Evolutionary conservation across 2,888 invertebrate species (phyloP), one percentile per base, ranked within the genome.

Genomic region (Perdita meconis): DNA sequence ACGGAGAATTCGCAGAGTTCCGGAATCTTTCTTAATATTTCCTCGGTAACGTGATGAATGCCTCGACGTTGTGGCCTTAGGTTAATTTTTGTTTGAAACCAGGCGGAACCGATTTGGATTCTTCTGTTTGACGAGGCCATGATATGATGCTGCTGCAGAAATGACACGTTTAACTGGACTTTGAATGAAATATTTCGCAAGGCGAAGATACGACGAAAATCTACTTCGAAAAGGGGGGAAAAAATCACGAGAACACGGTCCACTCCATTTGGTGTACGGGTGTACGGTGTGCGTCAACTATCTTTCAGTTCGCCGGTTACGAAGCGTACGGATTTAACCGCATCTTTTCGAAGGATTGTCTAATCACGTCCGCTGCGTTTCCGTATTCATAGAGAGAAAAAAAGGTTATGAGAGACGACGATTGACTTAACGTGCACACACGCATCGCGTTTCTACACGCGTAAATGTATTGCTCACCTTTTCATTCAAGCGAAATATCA

Each of bases 31-130:
- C 97, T 95, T 83, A 98, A 95, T 91, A 99, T 97, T 94, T 98
- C 98, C 93, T 99, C 98, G 85, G 98, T 98, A 90, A 99, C 97
- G 91, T 98, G 95, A 94, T 99, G 98, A 92, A 98, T 98, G 92
- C 98, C 98, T 93, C 98, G 95, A 93, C 98, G 98, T 94, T 98
- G 98, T 91, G 98, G 97, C 93, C 98, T 95, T 93, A 99, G 95
- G 94, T 97, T 97, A 93, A 99, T 96, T 95, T 98, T 98, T 94
- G 97, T 96, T 94, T 99, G 98, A 95, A 98, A 98, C 98, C 98
- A 99, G 94, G 98, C 98, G 93, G 97, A 97, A 94, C 98, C 98
- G 93, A 97, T 97, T 95, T 97, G 97, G 94, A 98, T 96, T 93
- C 97, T 97, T 92, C 93, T 93, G 91, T 94, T 94, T 94, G 96